phyloP scores from a whole-genome alignment of 2,888 invertebrate genomes.

The Zhuqinia jingwanae region DNA sequence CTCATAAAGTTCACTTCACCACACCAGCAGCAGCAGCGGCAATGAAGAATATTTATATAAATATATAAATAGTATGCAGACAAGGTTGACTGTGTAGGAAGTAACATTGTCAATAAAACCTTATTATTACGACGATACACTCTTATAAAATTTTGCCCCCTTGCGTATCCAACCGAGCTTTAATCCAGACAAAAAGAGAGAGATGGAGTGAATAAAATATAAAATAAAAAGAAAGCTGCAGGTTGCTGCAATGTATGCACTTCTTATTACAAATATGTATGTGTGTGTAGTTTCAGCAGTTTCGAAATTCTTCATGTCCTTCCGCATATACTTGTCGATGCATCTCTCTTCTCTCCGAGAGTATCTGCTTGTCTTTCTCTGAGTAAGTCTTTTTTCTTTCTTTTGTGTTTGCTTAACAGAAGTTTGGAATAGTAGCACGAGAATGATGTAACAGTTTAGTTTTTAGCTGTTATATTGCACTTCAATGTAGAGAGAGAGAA shows the following conservation, averaged over 20 bases:
- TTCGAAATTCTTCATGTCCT: background rate
- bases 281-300: too few species aligned
- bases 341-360: background rate
- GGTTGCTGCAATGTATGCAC: background rate
- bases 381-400: background rate
- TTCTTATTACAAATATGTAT: background rate
- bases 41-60: conserved; percentile 21
- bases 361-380: background rate
- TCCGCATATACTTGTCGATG: background rate
- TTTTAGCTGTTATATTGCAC: too few species aligned
- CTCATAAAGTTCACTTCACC: conserved; percentile 61
- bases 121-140: background rate
- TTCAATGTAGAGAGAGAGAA: background rate
- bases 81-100: too few species aligned
- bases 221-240: background rate
- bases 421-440: background rate
- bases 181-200: background rate
- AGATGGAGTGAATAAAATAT: background rate
- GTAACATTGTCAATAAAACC: conserved; percentile 8
- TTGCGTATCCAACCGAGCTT: background rate
- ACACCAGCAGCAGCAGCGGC: background rate
- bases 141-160: background rate
- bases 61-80: too few species aligned
- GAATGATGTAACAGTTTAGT: background rate
- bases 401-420: conserved; percentile 23